Base-by-base conservation (phyloP, 2,797 vertebrate genomes). In the Dicrostonyx torquatus region DNA sequence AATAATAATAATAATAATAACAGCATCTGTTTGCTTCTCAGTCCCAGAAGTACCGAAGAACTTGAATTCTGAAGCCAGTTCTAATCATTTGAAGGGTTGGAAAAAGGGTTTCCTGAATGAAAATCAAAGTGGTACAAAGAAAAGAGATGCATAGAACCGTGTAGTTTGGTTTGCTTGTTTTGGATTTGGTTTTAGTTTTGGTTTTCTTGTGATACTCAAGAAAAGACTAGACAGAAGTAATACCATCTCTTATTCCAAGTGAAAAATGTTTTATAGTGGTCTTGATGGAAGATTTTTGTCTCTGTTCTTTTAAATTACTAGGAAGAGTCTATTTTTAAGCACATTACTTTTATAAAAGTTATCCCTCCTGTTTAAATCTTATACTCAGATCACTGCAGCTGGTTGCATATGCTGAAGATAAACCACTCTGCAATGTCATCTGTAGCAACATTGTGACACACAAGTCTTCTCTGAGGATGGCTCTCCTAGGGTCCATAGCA, bases 11-110 rank as follows among this genome's bases (percentile, higher is more conserved):
- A 40, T n/a, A 40, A 40, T 40, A 24, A 40, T 64, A 79, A 85
- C 73, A 95, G 60, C 62, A 95, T 94, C 95, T 97, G 86, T 90
- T 86, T 82, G 43, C 43, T 82, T 93, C 84, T 93, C 83, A 91
- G 86, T 62, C 40, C 50, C 22, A 85, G 87, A 89, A 80, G 50
- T 94, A 3, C 40, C 43, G 14, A 37, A 92, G 87, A 93, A 77
- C 34, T 75, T 88, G 91, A 77, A 92, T 96, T 94, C 53, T 66
- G n/a, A 87, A 87, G 50, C 87, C 50, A 80, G 1, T 66, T 53
- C 29, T 94, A 37, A 89, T 31, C 80, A 34, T 53, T 20, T 62
- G 29, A 64, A 11, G 22, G 13, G 6, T 22, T 94, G 14, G 40
- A 79, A 78, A 58, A 24, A 14, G 40, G 29, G 18, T 86, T 85